Conservation (phyloP, 2,113 vertebrate species). For the Lipotes vexillifer region DNA sequence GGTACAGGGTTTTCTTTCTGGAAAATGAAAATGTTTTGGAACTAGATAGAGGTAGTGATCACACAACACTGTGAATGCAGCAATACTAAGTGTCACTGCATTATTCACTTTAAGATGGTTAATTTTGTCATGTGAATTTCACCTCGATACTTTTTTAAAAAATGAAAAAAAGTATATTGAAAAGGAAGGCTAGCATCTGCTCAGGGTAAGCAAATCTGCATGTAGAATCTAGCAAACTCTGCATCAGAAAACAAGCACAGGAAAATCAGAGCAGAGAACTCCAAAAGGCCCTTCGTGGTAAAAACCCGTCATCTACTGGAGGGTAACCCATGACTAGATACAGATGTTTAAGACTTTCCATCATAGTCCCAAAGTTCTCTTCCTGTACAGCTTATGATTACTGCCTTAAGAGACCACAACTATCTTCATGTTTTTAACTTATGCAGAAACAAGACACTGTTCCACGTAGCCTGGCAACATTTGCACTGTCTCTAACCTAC, state of each 20-base stretch:
- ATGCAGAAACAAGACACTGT: neutral
- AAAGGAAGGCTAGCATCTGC: neutral
- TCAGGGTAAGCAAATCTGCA: neutral
- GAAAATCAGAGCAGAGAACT: slow-evolving; percentile 22
- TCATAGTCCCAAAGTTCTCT: neutral
- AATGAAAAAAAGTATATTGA: neutral
- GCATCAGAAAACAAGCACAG: neutral
- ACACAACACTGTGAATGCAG: neutral
- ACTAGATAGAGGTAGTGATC: neutral
- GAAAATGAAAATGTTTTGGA: neutral
- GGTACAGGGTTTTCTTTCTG: neutral
- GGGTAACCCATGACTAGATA: neutral
- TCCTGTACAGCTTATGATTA: neutral
- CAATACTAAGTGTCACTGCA: neutral
- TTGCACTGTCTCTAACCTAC: neutral
- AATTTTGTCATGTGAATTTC: neutral
- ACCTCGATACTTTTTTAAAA: neutral
- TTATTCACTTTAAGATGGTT: neutral
- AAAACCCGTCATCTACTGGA: neutral
- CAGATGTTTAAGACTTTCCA: neutral
- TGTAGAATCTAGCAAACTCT: slow-evolving; percentile 10
- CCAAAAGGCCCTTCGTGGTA: neutral
- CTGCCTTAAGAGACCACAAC: neutral
- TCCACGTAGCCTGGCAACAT: neutral
- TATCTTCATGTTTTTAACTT: slow-evolving; percentile 9